These are phyloP conservation scores for Piliocolobus tephrosceles DNA, from an alignment of 2,113 vertebrate species.

Conservation along the genomic window DNA sequence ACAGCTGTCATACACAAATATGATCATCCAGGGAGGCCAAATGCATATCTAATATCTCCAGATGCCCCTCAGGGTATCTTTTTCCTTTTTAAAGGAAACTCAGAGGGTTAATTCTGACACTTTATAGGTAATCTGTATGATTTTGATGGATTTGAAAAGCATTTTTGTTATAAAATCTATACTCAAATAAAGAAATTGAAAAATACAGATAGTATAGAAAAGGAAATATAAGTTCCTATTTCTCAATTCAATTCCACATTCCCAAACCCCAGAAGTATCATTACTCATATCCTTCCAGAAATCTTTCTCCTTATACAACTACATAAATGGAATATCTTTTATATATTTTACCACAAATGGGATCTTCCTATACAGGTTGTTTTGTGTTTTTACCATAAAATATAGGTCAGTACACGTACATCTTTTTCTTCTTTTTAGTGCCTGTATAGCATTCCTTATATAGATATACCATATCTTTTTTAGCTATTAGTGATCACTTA, in stretches of 20 bases:
- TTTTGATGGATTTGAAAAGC: neutral
- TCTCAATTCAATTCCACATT: neutral
- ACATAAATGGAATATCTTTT: neutral
- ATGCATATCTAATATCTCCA: neutral
- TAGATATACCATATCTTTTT: neutral
- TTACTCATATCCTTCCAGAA: neutral
- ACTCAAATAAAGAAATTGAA: neutral
- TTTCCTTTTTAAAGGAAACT: neutral
- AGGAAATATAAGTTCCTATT: neutral
- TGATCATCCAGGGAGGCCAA: neutral
- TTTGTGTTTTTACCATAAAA: slow-evolving; percentile 6
- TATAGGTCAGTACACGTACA: neutral
- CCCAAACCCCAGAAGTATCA: neutral
- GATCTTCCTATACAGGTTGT: neutral
- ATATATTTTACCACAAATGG: neutral
- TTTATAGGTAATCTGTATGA: neutral
- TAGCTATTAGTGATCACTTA: neutral
- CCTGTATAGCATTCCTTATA: neutral
- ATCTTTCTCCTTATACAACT: neutral
- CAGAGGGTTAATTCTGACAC: neutral
- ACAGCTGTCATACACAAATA: neutral
- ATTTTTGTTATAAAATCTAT: slow-evolving; percentile 37
- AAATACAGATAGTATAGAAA: neutral
- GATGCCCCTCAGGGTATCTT: neutral
- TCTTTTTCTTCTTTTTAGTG: slow-evolving; percentile 12